Evolutionary conservation across 2,888 invertebrate species (phyloP).

Genomic region (Crematogaster levior): DNA sequence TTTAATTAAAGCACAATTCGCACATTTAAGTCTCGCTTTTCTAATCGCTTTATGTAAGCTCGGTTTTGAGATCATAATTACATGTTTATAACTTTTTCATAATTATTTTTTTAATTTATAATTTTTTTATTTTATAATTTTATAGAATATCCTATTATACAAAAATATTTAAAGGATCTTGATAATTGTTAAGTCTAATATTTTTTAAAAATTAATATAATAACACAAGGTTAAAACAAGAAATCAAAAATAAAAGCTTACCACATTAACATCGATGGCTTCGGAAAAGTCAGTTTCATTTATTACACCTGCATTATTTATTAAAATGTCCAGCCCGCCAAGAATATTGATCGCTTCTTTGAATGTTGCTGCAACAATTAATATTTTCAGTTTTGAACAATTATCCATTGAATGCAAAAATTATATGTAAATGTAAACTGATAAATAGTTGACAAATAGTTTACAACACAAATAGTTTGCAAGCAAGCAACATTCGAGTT

Average conservation of each 20-base stretch:
- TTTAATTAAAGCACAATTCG: background rate
- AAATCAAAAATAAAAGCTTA: conserved; percentile 69
- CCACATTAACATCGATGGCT: conserved; percentile 82
- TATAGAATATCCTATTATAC: background rate
- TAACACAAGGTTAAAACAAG: background rate
- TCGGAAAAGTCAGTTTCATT: conserved; percentile 79
- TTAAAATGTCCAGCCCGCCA: conserved; percentile 87
- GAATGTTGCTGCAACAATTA: conserved; percentile 83
- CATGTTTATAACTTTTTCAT: background rate
- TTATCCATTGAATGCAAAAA: background rate
- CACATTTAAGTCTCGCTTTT: background rate
- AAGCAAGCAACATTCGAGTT: background rate
- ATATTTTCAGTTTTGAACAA: background rate
- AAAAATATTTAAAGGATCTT: background rate
- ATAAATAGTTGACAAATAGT: background rate
- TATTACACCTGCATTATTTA: conserved; percentile 83
- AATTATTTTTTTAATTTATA: no score
- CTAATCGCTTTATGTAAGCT: background rate
- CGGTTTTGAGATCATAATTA: background rate
- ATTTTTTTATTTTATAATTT: no score
- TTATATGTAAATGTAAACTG: background rate
- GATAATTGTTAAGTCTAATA: no score
- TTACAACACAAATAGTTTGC: no score
- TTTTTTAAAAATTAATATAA: background rate
- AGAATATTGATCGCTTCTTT: conserved; percentile 85